Evolutionary conservation across 2,113 vertebrate genomes (phyloP), one percentile per base, ranked within the genome.

Genomic region (Neodontobutis hainanensis): DNA sequence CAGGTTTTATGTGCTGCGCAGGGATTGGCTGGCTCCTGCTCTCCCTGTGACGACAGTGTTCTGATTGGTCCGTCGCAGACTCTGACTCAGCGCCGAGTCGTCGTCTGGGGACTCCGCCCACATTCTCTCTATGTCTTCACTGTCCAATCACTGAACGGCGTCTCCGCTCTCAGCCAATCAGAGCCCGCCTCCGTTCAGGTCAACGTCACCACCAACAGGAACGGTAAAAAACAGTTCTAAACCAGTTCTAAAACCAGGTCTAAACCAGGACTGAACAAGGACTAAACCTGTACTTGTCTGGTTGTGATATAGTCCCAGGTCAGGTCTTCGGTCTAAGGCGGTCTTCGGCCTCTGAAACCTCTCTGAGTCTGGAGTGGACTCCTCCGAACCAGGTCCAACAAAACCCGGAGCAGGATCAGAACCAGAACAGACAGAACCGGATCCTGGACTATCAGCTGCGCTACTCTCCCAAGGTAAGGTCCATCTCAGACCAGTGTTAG

Each of bases 391-490:
- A 90, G 55, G 19, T 65, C 57, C 81, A 90, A 0, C 88, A 86
- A 9, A 73, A 76, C 68, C n/a, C 6, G 4, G 53, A 40, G n/a
- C 35, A 35, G 27, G 6, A 6, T 32, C 49, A 19, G 32, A 35
- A 27, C 11, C 50, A 12, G 6, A 14, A 11, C 51, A 27, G 19
- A 27, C 90, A 84, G 0, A 79, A 91, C 11, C 88, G 72, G 11
- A 80, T 96, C 60, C 85, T 94, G 87, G 94, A 95, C 61, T 96
- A 95, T 14, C 92, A 96, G 76, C 90, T 95, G 16, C 94, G 94
- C 68, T 96, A 94, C 87, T 83, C 90, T 0, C 87, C 91, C 68
- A 92, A 93, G 93, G 94, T 95, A 84, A 55, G 52, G 27, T 19
- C 49, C 0, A 19, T n/a, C n/a, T n/a, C n/a, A n/a, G 19, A 27